A percentile compares a stretch with the other conserved stretches of the same genome.
Evolutionary conservation across 2,113 vertebrate species (phyloP).

Genomic region (Nyctereutes procyonoides): DNA sequence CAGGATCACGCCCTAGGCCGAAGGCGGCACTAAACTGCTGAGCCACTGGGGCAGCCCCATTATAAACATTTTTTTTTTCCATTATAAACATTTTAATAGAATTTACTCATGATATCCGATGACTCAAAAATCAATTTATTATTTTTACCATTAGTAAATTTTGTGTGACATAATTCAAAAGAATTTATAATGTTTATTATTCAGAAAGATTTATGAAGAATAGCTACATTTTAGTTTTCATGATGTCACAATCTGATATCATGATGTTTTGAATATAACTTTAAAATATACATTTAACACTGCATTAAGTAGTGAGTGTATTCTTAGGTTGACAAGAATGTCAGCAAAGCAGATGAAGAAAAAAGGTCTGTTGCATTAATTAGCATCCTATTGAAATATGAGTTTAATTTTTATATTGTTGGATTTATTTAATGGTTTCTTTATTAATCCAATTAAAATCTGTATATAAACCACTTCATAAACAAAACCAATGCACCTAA

Average conservation of each 20-base stretch:
- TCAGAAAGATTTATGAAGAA: slow-evolving; percentile 21
- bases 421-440: slow-evolving; percentile 37
- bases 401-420: slow-evolving; percentile 67
- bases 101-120: not conserved
- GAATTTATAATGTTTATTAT: slow-evolving; percentile 17
- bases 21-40: no score
- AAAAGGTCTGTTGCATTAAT: slow-evolving; percentile 72
- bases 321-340: slow-evolving; percentile 50
- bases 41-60: not conserved
- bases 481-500: slow-evolving; percentile 18
- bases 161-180: slow-evolving; percentile 38
- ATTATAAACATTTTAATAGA: slow-evolving; percentile 41
- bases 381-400: slow-evolving; percentile 67
- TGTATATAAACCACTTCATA: slow-evolving; percentile 62
- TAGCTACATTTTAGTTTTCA: slow-evolving; percentile 8
- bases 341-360: slow-evolving; percentile 46
- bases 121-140: slow-evolving; percentile 40
- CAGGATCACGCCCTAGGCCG: no score
- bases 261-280: slow-evolving; percentile 18
- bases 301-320: not conserved
- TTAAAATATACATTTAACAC: slow-evolving; percentile 39
- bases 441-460: slow-evolving; percentile 60
- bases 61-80: slow-evolving; percentile 45
- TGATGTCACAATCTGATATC: slow-evolving; percentile 32
- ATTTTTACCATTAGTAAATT: slow-evolving; percentile 45